phyloP scores from a whole-genome alignment of 2,797 vertebrate species.

The Hyperoplus immaculatus region DNA sequence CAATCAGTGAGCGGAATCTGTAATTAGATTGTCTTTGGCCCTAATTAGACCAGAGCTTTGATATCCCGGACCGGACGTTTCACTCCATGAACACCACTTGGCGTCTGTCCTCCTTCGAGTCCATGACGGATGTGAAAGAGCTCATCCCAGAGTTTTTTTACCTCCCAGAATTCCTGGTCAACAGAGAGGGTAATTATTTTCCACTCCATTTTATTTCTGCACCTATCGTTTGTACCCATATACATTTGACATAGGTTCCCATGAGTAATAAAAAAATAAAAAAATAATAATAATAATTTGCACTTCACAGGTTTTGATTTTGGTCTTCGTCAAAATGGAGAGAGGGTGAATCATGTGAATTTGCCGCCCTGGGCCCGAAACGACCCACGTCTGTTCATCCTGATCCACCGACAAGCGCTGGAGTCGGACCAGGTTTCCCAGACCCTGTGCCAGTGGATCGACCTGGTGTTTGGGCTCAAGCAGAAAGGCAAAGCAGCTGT shows the following conservation, averaged over 20 bases:
- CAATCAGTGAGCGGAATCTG: constrained; percentile 70
- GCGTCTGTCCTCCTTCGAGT: constrained; percentile 98
- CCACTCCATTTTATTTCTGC: neutral
- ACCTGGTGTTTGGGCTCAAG: constrained; percentile 98
- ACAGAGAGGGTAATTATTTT: constrained; percentile 92
- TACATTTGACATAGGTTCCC: neutral
- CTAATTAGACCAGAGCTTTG: constrained; percentile 97
- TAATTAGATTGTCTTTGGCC: constrained; percentile 77
- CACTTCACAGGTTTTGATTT: constrained; percentile 94
- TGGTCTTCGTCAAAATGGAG: constrained; percentile 96
- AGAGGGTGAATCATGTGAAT: constrained; percentile 97
- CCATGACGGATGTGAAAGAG: constrained; percentile 99
- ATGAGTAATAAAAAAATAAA: neutral
- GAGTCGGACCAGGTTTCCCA: constrained; percentile 98
- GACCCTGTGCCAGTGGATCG: constrained; percentile 98
- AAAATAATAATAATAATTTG: neutral
- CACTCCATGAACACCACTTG: constrained; percentile 99
- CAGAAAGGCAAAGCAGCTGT: constrained; percentile 98
- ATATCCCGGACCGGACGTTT: constrained; percentile 99
- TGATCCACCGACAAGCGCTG: constrained; percentile 97
- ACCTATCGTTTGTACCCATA: neutral
- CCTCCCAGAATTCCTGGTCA: constrained; percentile 97
- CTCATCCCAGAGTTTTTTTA: constrained; percentile 99
- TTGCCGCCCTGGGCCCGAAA: constrained; percentile 97
- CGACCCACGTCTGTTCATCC: constrained; percentile 95